Evolutionary conservation across 2,797 vertebrate genomes (phyloP).

Genomic region (Gobio occitaniae): DNA sequence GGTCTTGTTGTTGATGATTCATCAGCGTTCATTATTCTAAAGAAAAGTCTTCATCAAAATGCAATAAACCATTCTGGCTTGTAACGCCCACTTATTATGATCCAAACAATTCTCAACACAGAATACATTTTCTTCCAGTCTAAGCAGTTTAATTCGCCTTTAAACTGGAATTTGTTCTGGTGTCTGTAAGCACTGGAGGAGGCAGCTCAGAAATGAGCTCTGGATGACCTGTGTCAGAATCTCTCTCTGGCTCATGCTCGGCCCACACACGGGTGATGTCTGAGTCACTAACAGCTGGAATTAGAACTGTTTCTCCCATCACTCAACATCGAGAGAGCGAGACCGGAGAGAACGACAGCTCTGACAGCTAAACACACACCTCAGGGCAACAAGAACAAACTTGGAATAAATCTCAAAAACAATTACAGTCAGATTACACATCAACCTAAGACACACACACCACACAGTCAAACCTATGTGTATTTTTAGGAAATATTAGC

Average conservation of each 20-base stretch:
- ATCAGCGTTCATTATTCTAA: not conserved
- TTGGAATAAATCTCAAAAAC: not conserved
- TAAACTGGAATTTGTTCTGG: not conserved
- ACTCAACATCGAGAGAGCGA: conserved; percentile 57
- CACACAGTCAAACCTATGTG: not conserved
- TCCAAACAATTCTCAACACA: not conserved
- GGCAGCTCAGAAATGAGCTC: not conserved
- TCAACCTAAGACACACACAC: not conserved
- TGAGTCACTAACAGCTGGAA: conserved; percentile 79
- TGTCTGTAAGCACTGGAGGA: not conserved
- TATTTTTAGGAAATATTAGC: not conserved
- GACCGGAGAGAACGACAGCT: conserved; percentile 8
- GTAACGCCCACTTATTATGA: not conserved
- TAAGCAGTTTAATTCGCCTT: not conserved
- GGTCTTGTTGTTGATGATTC: not conserved
- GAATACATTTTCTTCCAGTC: not conserved
- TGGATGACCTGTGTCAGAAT: not conserved
- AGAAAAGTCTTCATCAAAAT: not conserved
- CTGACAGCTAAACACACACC: not conserved
- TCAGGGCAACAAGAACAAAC: conserved; percentile 6
- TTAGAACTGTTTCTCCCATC: conserved; percentile 76
- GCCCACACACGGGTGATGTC: conserved; percentile 70
- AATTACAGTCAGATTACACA: not conserved
- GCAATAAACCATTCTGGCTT: not conserved
- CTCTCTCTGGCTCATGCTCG: conserved; percentile 59